phyloP scores from a whole-genome alignment of 2,888 invertebrate genomes.

The Ormyrus rosae region DNA sequence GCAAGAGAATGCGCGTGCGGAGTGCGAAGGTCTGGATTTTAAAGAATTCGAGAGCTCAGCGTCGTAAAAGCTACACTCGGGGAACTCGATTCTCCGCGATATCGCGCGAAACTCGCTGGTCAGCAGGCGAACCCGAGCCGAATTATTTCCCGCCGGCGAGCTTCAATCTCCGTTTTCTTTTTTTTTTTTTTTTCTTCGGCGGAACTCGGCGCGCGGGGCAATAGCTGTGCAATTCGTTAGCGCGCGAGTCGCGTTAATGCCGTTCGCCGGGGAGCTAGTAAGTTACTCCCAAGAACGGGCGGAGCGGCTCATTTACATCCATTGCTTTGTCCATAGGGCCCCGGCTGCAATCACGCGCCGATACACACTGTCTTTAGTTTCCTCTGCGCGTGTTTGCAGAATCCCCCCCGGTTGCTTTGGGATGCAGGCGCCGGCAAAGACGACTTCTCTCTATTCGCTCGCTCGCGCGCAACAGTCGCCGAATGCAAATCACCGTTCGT shows the following conservation, averaged over 20 bases:
- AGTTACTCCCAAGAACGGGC: neutral
- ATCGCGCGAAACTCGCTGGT: too few species aligned
- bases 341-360: constrained; percentile 9
- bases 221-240: constrained; percentile 28
- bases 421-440: constrained; percentile 2
- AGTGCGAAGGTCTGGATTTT: too few species aligned
- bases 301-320: constrained; percentile 37
- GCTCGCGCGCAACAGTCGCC: constrained; percentile 19
- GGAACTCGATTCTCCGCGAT: too few species aligned
- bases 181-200: too few species aligned
- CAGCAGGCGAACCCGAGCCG: too few species aligned
- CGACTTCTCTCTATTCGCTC: neutral
- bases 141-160: too few species aligned
- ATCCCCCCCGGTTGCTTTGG: constrained; percentile 8
- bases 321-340: constrained; percentile 34
- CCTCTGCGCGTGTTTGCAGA: neutral
- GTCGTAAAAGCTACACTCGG: too few species aligned
- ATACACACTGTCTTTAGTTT: constrained; percentile 22
- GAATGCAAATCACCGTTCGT: constrained; percentile 53
- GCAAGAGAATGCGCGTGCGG: too few species aligned
- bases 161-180: too few species aligned
- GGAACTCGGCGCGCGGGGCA: neutral
- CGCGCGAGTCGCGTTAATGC: neutral
- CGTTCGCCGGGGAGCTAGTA: neutral
- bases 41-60: too few species aligned